phyloP scores from a whole-genome alignment of 2,888 invertebrate genomes.

The Drosophila hawaiiensis region DNA sequence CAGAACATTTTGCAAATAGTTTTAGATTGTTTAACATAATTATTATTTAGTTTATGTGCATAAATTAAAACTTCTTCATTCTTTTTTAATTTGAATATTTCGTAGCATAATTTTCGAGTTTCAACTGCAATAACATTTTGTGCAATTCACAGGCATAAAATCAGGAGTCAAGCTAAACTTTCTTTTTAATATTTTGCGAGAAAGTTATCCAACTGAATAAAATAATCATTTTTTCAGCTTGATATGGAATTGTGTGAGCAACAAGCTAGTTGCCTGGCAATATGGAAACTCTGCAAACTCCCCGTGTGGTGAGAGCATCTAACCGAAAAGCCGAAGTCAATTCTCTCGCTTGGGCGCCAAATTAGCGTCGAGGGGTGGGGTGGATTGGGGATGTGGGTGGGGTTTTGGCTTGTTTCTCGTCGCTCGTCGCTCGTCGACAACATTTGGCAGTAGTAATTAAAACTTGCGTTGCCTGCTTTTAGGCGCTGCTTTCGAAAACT shows the following conservation, averaged over 20 bases:
- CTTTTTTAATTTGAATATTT: not conserved
- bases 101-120: not conserved
- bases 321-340: conserved; percentile 51
- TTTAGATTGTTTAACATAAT: not conserved
- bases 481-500: conserved; percentile 65
- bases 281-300: conserved; percentile 17
- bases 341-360: conserved; percentile 72
- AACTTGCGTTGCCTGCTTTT: conserved; percentile 73
- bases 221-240: not conserved
- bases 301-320: conserved; percentile 15
- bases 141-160: not conserved
- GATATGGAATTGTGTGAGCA: not conserved
- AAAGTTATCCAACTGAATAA: not conserved
- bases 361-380: conserved; percentile 55
- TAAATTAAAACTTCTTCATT: not conserved
- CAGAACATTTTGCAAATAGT: not conserved
- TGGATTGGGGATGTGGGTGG: conserved; percentile 5
- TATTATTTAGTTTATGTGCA: not conserved
- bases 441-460: conserved; percentile 76
- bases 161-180: not conserved
- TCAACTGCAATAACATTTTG: not conserved
- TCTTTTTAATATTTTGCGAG: not conserved
- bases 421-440: conserved; percentile 30
- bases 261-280: conserved; percentile 4
- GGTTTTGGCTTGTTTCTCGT: not conserved